Evolutionary conservation across 2,888 invertebrate genomes (phyloP).

Genomic region (Blastobasis adustella): DNA sequence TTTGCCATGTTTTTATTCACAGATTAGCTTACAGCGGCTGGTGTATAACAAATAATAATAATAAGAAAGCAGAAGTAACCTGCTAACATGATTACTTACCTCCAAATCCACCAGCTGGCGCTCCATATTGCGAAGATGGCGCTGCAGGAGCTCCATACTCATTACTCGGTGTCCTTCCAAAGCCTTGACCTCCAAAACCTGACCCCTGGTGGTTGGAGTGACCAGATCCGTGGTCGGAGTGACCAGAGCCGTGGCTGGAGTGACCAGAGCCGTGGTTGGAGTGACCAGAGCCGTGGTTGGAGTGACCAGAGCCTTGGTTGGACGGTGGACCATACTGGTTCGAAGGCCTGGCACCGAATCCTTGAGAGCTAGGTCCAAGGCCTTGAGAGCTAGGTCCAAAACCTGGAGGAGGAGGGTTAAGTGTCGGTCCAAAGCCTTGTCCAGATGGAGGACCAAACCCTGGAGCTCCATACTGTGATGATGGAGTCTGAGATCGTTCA

Average conservation of each 20-base stretch:
- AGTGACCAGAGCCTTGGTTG: constrained; percentile 5
- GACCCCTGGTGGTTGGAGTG: constrained; percentile 20
- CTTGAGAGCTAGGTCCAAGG: no score
- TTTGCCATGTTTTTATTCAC: background rate
- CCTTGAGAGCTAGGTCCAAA: no score
- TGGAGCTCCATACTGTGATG: no score
- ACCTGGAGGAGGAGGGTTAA: no score
- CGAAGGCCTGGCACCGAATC: constrained; percentile 12
- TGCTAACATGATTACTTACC: constrained; percentile 7
- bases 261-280: constrained; percentile 8
- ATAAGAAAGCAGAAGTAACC: background rate
- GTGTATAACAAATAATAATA: background rate
- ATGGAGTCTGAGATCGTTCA: background rate
- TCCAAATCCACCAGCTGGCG: constrained; percentile 16
- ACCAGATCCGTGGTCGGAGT: constrained; percentile 5
- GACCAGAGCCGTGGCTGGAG: constrained; percentile 6
- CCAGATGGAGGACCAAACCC: no score
- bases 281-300: constrained; percentile 5
- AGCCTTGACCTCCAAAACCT: constrained; percentile 4
- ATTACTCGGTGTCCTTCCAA: background rate
- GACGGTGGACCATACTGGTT: constrained; percentile 53
- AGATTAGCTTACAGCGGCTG: no score
- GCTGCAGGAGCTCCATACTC: constrained; percentile 8
- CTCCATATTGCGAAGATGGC: constrained; percentile 23
- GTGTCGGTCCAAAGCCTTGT: no score